Conservation (phyloP, 35 echinoderm and acorn worm genomes). For the Anneissia japonica region DNA sequence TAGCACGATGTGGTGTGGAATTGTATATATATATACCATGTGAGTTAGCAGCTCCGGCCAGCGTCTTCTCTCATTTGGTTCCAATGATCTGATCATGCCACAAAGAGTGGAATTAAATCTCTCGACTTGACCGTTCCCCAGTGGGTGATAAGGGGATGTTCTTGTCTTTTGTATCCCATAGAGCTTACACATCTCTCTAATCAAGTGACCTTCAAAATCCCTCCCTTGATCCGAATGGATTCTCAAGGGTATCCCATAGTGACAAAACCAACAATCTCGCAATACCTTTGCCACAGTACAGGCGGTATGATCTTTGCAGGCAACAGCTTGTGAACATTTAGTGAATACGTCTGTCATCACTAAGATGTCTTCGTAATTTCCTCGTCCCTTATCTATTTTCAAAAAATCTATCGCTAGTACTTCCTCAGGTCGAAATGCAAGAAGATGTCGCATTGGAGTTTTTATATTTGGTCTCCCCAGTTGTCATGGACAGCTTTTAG, state of each 20-base stretch:
- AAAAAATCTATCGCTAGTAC: not conserved
- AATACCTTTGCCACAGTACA: conserved; percentile 35
- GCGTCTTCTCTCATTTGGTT: not conserved
- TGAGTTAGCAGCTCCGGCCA: conserved; percentile 33
- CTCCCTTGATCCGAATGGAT: conserved; percentile 40
- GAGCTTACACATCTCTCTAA: conserved; percentile 25
- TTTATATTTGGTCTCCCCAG: not conserved
- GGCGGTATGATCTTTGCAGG: conserved; percentile 39
- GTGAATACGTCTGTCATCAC: conserved; percentile 42
- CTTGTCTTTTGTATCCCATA: conserved; percentile 36
- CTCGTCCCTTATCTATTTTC: not conserved
- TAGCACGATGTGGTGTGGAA: conserved; percentile 46
- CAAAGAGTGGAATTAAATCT: conserved; percentile 41
- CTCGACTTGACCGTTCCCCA: conserved; percentile 17
- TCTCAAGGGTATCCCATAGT: conserved; percentile 45
- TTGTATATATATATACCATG: conserved; percentile 57
- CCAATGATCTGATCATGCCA: conserved; percentile 30
- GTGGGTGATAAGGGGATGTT: conserved; percentile 16
- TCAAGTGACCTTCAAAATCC: not conserved
- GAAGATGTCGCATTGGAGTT: not conserved
- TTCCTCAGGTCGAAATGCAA: not conserved
- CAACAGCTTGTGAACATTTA: conserved; percentile 23
- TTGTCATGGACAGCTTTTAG: not conserved
- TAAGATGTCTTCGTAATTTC: not conserved
- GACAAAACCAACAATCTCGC: conserved; percentile 24